phyloP scores from a whole-genome alignment of 2,113 vertebrate genomes.

The Saimiri boliviensis region DNA sequence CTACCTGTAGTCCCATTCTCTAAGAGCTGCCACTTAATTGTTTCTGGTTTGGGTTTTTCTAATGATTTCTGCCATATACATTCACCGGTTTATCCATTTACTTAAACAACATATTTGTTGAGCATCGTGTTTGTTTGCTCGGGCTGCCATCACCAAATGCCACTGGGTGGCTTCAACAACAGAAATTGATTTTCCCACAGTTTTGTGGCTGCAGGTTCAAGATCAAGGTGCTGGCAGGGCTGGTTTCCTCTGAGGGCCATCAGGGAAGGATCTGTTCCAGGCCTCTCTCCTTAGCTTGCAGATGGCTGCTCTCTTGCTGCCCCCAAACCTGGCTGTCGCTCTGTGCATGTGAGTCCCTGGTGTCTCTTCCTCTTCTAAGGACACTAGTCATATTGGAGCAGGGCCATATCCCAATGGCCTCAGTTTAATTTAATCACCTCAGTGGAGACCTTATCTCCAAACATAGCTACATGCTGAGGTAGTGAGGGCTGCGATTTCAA shows the following conservation, averaged over 20 bases:
- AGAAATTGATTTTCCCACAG: not conserved
- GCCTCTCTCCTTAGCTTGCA: not conserved
- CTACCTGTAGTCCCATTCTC: not conserved
- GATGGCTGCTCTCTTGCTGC: not conserved
- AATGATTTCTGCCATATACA: not conserved
- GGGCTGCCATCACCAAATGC: not conserved
- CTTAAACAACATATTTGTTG: conserved; percentile 26
- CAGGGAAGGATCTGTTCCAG: not conserved
- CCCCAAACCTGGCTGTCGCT: not conserved
- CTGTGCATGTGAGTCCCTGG: not conserved
- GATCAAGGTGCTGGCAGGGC: not conserved
- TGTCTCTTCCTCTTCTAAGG: not conserved
- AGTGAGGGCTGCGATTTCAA: not conserved
- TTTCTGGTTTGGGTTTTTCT: conserved; percentile 36
- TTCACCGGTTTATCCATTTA: not conserved
- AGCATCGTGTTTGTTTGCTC: not conserved
- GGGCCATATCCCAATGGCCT: not conserved
- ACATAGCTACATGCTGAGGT: not conserved
- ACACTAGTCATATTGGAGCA: not conserved
- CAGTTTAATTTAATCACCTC: not conserved
- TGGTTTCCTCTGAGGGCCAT: not conserved
- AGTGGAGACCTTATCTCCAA: conserved; percentile 21
- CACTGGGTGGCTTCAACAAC: not conserved
- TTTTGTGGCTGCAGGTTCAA: not conserved
- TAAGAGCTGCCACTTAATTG: not conserved